Percentiles rank a stretch among this genome's conserved stretches.
Evolutionary conservation across 2,797 vertebrate species (phyloP).

Genomic region (Sebastes trivittatus): DNA sequence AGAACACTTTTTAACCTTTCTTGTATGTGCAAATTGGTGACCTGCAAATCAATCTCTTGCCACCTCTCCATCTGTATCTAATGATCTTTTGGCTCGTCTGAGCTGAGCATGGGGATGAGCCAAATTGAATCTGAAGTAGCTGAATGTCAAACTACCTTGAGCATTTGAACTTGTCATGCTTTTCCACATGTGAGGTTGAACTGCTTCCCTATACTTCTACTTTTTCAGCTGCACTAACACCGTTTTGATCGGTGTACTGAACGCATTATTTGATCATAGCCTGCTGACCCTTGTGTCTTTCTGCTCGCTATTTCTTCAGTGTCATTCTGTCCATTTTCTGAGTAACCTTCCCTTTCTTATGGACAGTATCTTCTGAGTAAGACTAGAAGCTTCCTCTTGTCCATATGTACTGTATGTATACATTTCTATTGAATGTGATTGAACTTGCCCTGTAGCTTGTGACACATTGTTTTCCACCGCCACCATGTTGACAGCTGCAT

Average conservation of each 20-base stretch:
- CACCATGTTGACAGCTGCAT: conserved; percentile 55
- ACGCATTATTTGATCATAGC: no score
- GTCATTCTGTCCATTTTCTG: not conserved
- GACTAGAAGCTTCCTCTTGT: not conserved
- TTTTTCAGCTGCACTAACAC: not conserved
- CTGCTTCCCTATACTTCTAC: not conserved
- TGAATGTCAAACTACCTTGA: conserved; percentile 7
- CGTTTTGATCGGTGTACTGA: not conserved
- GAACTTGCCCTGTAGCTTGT: not conserved
- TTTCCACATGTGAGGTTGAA: not conserved
- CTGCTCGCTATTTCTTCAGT: not conserved
- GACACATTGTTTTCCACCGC: conserved; percentile 30
- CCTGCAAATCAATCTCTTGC: not conserved
- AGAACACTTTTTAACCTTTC: not conserved
- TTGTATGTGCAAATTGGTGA: not conserved
- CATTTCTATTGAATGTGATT: not conserved
- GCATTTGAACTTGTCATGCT: not conserved
- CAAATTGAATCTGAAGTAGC: conserved; percentile 1
- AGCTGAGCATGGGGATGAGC: not conserved
- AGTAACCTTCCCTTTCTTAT: not conserved
- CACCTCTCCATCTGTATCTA: not conserved
- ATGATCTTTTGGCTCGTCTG: conserved; percentile 5
- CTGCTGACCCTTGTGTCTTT: not conserved
- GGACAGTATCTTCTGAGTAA: not conserved
- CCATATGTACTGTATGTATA: not conserved